phyloP scores from a whole-genome alignment of 1,140 invertebrate genomes.

The Dreissena rostriformis region DNA sequence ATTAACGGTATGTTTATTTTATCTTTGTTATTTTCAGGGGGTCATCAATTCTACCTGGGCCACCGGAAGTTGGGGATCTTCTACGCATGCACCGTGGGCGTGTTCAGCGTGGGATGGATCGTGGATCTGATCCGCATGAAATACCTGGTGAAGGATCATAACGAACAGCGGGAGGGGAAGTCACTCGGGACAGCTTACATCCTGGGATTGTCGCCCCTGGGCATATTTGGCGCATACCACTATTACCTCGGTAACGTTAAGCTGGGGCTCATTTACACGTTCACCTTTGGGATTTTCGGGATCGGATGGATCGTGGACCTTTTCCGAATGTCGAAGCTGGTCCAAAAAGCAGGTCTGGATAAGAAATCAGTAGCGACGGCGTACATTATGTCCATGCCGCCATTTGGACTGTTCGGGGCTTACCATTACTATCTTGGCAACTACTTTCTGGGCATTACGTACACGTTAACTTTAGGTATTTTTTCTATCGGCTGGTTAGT shows the following conservation, averaged over 20 bases:
- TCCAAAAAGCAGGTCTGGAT: conserved; percentile 58
- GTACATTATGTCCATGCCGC: conserved; percentile 41
- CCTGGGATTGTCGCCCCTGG: conserved; percentile 57
- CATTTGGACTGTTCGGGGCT: conserved; percentile 55
- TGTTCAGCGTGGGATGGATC: conserved; percentile 59
- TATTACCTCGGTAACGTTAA: conserved; percentile 62
- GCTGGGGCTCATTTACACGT: conserved; percentile 69
- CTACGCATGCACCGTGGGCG: conserved; percentile 53
- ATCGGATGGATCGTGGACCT: conserved; percentile 72
- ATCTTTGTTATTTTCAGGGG: conserved; percentile 47
- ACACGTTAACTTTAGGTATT: conserved; percentile 51
- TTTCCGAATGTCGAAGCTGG: conserved; percentile 68
- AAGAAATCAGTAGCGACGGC: conserved; percentile 40
- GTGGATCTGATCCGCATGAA: conserved; percentile 57
- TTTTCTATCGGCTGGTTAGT: conserved; percentile 57
- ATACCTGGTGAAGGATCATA: conserved; percentile 42
- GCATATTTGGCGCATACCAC: conserved; percentile 66
- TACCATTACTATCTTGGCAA: conserved; percentile 59
- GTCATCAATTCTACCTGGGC: conserved; percentile 65
- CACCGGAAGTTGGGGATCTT: conserved; percentile 54
- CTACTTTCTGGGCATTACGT: conserved; percentile 39
- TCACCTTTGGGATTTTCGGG: conserved; percentile 66
- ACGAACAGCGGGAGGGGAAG: conserved; percentile 35
- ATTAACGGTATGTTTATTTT: too few relatives aligned
- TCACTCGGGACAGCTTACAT: conserved; percentile 55